Base-by-base conservation (phyloP, 2,888 invertebrate species). In the Yponomeuta evonymella region DNA sequence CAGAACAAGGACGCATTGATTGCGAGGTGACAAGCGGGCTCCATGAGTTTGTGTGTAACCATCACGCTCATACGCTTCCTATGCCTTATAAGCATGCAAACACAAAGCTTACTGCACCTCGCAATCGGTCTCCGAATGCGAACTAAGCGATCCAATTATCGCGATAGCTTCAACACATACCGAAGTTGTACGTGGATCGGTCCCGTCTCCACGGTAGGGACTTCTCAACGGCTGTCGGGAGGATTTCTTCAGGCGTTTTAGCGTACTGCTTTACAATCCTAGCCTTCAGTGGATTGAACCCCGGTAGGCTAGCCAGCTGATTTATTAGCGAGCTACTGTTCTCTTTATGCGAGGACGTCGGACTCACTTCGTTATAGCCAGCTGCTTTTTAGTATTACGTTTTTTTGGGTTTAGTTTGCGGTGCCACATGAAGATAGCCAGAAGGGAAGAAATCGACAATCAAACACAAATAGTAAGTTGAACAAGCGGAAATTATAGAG, bases 201-300 rank as follows among this genome's bases (percentile, higher is more conserved):
- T 95, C 95, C 86, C 95, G 93, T 88, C 96, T 95, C 97, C 97
- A 97, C 83, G 97, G 97, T 87, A 97, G 94, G 79, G 95, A 95
- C 87, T 95, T 94, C 93, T 97, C 97, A 85, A 96, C 95, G 81
- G 95, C 95, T 79, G 96, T 96, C 79, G 95, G 95, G 80, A 94
- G 93, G 81, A 94, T 93, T 76, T 94, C 94, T 84, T 93, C 93
- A 71, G 93, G 92, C 76, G 93, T 93, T 87, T 93, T 92, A 86
- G 94, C 94, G 88, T 94, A 94, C 84, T 94, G 94, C 89, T 94
- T 94, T 81, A 95, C 94, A 77, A 95, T 94, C 84, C 95, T 94
- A 86, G 94, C 94, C 90, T 94, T 94, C 86, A 94, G 92, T 78
- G 94, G 93, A 91, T 94, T 94, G 87, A 94, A 94, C 87, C 94